Conservation (phyloP, 2,797 vertebrate genomes). For the Enteromius anoplus region DNA sequence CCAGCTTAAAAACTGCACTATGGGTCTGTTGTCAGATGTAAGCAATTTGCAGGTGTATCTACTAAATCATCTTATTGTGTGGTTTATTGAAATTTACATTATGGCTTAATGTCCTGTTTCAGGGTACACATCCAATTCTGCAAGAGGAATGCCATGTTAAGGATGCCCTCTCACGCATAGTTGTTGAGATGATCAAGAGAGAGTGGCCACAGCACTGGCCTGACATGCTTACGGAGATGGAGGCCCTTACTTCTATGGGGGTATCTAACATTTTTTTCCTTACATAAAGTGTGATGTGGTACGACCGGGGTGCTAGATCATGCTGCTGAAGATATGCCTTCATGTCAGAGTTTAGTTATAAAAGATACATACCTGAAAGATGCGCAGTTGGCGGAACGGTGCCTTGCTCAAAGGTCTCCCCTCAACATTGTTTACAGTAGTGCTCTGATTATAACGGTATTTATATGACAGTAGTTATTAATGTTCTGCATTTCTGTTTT, state of each 20-base stretch:
- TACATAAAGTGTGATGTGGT: neutral
- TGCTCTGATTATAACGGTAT: no score
- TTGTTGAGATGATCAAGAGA: slow-evolving; percentile 97
- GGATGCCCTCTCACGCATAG: slow-evolving; percentile 92
- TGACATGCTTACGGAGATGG: slow-evolving; percentile 95
- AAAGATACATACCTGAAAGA: no score
- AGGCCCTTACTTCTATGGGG: slow-evolving; percentile 87
- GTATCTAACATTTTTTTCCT: slow-evolving; percentile 67
- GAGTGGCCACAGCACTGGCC: slow-evolving; percentile 99
- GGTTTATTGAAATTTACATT: neutral
- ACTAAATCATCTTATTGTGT: neutral
- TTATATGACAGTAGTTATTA: no score
- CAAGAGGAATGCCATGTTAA: slow-evolving; percentile 97
- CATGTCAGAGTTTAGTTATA: neutral
- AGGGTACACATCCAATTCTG: slow-evolving; percentile 91
- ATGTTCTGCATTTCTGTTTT: no score
- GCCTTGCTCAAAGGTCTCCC: no score
- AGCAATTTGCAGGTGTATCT: slow-evolving; percentile 59
- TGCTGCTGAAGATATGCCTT: neutral
- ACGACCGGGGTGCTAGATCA: neutral
- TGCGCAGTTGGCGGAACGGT: no score
- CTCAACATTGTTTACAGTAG: no score
- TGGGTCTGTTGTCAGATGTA: slow-evolving; percentile 89
- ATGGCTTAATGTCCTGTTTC: slow-evolving; percentile 18
- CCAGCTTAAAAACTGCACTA: slow-evolving; percentile 91